Percentiles rank a stretch among this genome's conserved stretches.
These are phyloP conservation scores for Drosophila nr. fundita DNA, from an alignment of 2,888 invertebrate genomes.

Conservation along the genomic window DNA sequence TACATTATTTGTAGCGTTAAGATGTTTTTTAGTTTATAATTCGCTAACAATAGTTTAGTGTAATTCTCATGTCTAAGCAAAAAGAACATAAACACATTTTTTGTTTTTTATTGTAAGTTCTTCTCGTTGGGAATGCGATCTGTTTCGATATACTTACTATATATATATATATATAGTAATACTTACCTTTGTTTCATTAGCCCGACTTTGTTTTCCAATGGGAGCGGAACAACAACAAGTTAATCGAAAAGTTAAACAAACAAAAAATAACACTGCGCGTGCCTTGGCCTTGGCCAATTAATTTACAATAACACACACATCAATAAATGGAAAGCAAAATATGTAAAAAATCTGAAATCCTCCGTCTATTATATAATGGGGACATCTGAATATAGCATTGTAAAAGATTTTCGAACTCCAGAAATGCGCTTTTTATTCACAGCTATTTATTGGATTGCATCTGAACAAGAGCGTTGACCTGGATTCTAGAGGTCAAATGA, in stretches of 20 bases:
- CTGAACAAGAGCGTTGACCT: background rate
- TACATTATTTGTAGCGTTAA: constrained; percentile 62
- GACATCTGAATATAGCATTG: rapidly evolving
- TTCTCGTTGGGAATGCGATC: constrained; percentile 58
- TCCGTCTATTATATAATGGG: background rate
- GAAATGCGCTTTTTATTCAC: no score
- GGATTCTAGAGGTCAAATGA: background rate
- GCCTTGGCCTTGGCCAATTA: constrained; percentile 76
- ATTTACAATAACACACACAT: constrained; percentile 75
- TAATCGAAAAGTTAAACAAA: background rate
- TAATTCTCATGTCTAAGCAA: constrained; percentile 67
- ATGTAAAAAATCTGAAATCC: constrained; percentile 29
- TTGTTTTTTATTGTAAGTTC: constrained; percentile 55
- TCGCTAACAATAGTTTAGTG: constrained; percentile 72
- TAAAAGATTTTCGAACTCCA: background rate
- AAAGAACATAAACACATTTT: constrained; percentile 47
- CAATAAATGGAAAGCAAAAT: constrained; percentile 68
- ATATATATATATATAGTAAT: background rate
- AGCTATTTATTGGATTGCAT: background rate
- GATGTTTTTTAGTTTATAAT: constrained; percentile 78
- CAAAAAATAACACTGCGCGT: constrained; percentile 51
- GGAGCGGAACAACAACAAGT: background rate
- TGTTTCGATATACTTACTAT: constrained; percentile 25
- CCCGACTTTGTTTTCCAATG: constrained; percentile 47
- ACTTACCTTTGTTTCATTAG: constrained; percentile 43